Percentiles rank a stretch among this genome's conserved stretches.
Conservation (phyloP, 2,888 invertebrate genomes). For the Melanostoma scalare region DNA sequence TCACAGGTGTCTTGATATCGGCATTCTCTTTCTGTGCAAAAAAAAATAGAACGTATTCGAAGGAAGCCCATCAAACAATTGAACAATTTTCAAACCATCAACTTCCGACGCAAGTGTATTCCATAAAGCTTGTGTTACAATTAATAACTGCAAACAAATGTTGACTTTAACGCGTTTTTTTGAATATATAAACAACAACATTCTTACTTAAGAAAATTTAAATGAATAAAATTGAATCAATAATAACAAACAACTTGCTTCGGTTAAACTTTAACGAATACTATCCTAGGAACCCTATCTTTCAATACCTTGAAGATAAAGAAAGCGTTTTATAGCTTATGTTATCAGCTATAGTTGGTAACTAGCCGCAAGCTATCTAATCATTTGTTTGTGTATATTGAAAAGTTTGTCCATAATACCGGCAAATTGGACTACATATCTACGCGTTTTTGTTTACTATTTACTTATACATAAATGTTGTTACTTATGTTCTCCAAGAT, state of each 20-base stretch:
- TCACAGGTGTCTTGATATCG: conserved; percentile 78
- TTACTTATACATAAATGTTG: too few species aligned
- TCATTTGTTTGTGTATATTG: conserved; percentile 24
- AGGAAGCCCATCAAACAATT: too few species aligned
- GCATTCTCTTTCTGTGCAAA: conserved; percentile 77
- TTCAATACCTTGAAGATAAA: conserved; percentile 34
- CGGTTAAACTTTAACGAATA: not conserved
- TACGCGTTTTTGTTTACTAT: too few species aligned
- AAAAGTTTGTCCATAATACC: not conserved
- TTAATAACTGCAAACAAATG: too few species aligned
- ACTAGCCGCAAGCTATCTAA: conserved; percentile 45
- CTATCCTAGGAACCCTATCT: conserved; percentile 32
- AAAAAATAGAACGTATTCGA: not conserved
- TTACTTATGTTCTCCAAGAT: too few species aligned
- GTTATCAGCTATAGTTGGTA: not conserved
- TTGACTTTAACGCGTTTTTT: too few species aligned
- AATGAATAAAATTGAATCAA: not conserved
- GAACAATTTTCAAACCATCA: not conserved
- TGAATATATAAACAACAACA: too few species aligned
- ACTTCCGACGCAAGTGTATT: not conserved
- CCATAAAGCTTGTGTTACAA: too few species aligned
- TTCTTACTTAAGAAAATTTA: too few species aligned
- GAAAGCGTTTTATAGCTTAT: conserved; percentile 26
- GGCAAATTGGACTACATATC: not conserved
- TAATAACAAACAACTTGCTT: not conserved